Evolutionary conservation across 2,113 vertebrate genomes (phyloP).

Genomic region (Odobenus rosmarus): DNA sequence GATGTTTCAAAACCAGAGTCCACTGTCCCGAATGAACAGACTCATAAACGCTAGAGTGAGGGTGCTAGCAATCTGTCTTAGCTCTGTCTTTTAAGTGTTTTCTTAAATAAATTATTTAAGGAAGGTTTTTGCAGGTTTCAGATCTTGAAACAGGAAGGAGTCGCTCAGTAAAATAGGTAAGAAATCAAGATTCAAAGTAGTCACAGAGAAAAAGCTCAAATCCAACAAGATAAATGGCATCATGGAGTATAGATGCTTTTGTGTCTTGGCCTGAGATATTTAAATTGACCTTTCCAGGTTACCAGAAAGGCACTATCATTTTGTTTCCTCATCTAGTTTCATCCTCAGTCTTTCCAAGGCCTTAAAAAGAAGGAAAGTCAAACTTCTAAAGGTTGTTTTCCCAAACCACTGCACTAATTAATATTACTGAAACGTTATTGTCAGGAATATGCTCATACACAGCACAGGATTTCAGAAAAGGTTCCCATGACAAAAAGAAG

Average conservation of each 20-base stretch:
- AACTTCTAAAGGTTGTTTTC: background rate
- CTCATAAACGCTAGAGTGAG: background rate
- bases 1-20: background rate
- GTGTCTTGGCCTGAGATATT: constrained; percentile 23
- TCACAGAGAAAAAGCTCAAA: background rate
- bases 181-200: constrained; percentile 38
- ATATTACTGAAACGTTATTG: background rate
- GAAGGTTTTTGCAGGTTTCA: background rate
- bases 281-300: background rate
- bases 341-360: background rate
- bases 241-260: background rate
- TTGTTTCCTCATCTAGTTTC: background rate
- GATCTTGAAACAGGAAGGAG: constrained; percentile 22
- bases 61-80: background rate
- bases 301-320: constrained; percentile 1
- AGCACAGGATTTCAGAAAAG: background rate
- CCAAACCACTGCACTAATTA: background rate
- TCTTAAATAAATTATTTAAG: background rate
- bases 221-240: constrained; percentile 12
- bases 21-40: background rate
- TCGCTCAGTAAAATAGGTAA: constrained; percentile 19
- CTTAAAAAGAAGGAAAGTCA: constrained; percentile 35
- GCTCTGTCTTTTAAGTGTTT: background rate
- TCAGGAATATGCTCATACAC: background rate
- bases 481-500: background rate